Base-by-base conservation (phyloP, 2,113 vertebrate species). In the Antennarius striatus region DNA sequence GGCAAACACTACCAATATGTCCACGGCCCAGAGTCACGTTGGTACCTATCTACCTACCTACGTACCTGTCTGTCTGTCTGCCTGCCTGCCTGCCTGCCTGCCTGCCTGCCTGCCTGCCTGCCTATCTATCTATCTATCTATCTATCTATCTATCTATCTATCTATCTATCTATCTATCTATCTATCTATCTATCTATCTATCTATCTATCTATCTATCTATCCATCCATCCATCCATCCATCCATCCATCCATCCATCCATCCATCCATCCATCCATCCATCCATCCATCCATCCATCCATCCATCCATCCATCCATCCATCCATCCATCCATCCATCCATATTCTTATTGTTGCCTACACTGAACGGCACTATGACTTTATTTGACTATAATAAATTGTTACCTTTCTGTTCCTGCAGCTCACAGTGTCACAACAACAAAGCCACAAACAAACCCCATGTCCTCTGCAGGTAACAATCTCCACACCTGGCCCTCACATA, bases 401-500 rank as follows among this genome's bases (percentile, higher is more conserved):
- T 60, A 10, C 43, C 0, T 60, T 55, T 79, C 10, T 75, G 11
- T 45, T n/a, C 13, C 50, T 61, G 62, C 45, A 89, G 81, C 55
- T 65, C 5, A 62, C 56, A 79, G 0, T 11, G 42, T 39, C 15
- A 14, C 29, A 12, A 70, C 59, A 49, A 56, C 78, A 57, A 29
- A 12, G 15, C n/a, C 15, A 12, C 47, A 36, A 45, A 29, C 65
- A 4, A 60, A 39, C 12, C 3, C 7, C 14, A 53, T 58, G 17
- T 10, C 66, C 17, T 5, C 43, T 42, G 10, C 63, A 82, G 88
- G 81, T 88, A 59, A 66, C 16, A 16, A 4, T 28, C 22, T 46
- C 10, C 14, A 39, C 36, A 16, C 12, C 22, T 22, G 32, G 28
- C 10, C 10, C 10, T 71, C 36, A 14, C 49, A 10, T 56, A 22